Percentiles rank a stretch among this genome's conserved stretches.
Evolutionary conservation across 1,140 invertebrate species (phyloP).

Genomic region (Rhizoglyphus robini): DNA sequence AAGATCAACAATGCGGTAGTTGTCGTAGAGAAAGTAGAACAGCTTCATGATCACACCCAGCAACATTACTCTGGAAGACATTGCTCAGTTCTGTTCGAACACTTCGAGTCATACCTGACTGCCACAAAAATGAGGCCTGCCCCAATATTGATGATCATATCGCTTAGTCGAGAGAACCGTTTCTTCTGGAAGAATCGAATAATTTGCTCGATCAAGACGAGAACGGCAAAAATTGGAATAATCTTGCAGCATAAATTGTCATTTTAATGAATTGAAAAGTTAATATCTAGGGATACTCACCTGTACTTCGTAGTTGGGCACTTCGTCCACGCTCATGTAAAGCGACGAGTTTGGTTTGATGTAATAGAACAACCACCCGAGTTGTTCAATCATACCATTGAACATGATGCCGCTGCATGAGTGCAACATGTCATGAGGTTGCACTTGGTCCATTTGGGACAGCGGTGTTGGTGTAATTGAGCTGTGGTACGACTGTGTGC

Average conservation of each 20-base stretch:
- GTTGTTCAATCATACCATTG: slow-evolving; percentile 9
- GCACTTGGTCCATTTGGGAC: not conserved
- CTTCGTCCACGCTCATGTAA: slow-evolving; percentile 11
- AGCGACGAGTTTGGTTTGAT: slow-evolving; percentile 14
- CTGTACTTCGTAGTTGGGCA: slow-evolving; percentile 22
- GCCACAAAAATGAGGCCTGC: slow-evolving; percentile 41
- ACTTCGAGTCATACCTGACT: too few species aligned
- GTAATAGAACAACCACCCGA: slow-evolving; percentile 22
- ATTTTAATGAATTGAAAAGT: slow-evolving; percentile 33
- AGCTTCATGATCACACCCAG: slow-evolving; percentile 52
- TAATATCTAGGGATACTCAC: slow-evolving; percentile 49
- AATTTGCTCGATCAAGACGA: slow-evolving; percentile 11
- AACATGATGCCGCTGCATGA: not conserved
- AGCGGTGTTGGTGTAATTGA: not conserved
- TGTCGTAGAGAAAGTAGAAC: slow-evolving; percentile 59
- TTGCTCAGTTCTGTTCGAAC: too few species aligned
- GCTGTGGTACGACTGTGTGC: not conserved
- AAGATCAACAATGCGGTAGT: slow-evolving; percentile 50
- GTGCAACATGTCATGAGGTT: not conserved
- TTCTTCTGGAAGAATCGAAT: slow-evolving; percentile 14
- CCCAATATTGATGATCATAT: slow-evolving; percentile 14
- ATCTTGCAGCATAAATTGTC: not conserved
- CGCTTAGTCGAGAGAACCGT: slow-evolving; percentile 10
- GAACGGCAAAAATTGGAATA: slow-evolving; percentile 9
- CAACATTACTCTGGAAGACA: too few species aligned